phyloP scores from a whole-genome alignment of 2,888 invertebrate species.

The Heterodera filipjevi region DNA sequence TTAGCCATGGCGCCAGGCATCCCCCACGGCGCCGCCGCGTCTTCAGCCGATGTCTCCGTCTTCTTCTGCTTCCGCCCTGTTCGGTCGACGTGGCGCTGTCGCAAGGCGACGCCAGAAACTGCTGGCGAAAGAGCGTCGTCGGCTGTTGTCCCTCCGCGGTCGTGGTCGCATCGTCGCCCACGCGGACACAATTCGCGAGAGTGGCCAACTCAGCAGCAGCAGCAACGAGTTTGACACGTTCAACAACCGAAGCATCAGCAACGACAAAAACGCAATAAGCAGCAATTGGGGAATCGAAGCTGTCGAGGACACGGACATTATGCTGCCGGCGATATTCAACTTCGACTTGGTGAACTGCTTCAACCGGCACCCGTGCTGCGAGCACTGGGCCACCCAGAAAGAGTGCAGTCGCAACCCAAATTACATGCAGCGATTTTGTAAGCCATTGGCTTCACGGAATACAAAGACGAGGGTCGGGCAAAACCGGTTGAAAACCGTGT shows the following conservation, averaged over 20 bases:
- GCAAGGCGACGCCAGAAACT: background rate
- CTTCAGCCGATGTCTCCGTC: slow-evolving; percentile 22
- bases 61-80: background rate
- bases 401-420: slow-evolving; percentile 53
- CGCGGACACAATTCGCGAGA: slow-evolving; percentile 4
- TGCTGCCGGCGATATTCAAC: background rate
- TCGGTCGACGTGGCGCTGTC: slow-evolving; percentile 12
- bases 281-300: background rate
- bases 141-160: background rate
- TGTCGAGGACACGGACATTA: background rate
- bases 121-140: background rate
- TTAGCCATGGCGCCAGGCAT: slow-evolving; percentile 17
- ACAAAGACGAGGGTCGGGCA: no score
- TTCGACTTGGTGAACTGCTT: slow-evolving; percentile 56
- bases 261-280: no score
- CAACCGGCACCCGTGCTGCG: slow-evolving; percentile 62
- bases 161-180: background rate
- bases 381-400: slow-evolving; percentile 54
- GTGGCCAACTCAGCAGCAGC: background rate
- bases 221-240: slow-evolving; percentile 2
- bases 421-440: slow-evolving; percentile 61
- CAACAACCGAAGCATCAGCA: background rate
- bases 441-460: background rate
- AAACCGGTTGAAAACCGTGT: no score
- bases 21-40: slow-evolving; percentile 9